Conservation (phyloP, 1,140 invertebrate genomes). For the Littorina saxatilis region DNA sequence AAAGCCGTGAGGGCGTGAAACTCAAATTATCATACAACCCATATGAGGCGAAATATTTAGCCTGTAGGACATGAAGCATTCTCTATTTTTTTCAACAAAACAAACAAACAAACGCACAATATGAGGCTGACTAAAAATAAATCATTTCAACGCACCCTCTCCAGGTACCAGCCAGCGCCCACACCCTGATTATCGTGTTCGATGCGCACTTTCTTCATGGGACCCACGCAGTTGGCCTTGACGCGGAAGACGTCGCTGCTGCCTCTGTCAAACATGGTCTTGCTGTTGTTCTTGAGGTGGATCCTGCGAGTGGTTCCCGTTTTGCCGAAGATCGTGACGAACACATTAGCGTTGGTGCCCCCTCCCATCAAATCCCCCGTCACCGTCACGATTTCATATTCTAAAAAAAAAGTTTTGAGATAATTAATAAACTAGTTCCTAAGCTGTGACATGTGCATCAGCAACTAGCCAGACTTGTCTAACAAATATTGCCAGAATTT, state of each 20-base stretch:
- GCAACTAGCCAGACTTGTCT: background rate
- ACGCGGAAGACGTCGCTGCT: conserved; percentile 70
- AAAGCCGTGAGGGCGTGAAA: too few relatives aligned
- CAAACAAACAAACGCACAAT: background rate
- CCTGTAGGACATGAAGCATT: too few relatives aligned
- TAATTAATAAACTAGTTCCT: too few relatives aligned
- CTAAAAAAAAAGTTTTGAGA: conserved; percentile 51
- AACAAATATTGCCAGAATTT: too few relatives aligned
- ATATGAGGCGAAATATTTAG: too few relatives aligned
- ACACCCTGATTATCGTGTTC: conserved; percentile 76
- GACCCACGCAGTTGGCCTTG: conserved; percentile 72
- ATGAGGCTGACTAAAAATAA: background rate
- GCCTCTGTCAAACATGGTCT: conserved; percentile 64
- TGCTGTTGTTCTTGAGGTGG: conserved; percentile 63
- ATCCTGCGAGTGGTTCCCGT: conserved; percentile 71
- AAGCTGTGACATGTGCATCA: too few relatives aligned
- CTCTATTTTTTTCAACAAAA: too few relatives aligned
- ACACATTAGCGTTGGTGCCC: conserved; percentile 74
- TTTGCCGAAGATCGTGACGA: conserved; percentile 73
- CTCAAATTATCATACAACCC: too few relatives aligned
- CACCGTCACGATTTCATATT: conserved; percentile 72
- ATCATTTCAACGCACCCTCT: conserved; percentile 64
- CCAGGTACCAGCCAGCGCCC: conserved; percentile 75
- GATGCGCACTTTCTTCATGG: conserved; percentile 72
- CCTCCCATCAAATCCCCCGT: conserved; percentile 70